Evolutionary conservation across 1,140 invertebrate species (phyloP).

Genomic region (Bathynomus jamesi): DNA sequence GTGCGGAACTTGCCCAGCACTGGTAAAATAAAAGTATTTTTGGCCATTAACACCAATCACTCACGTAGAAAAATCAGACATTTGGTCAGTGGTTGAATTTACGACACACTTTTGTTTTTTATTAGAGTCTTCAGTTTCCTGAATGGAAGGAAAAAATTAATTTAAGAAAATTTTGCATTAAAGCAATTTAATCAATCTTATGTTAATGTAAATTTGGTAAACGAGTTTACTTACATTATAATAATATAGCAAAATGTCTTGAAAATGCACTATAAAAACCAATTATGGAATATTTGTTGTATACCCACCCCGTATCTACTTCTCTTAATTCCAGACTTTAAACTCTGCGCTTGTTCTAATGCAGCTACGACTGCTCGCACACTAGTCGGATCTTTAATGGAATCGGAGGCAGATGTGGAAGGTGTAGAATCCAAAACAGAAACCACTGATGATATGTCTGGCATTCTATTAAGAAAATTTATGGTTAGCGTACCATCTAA

Average conservation of each 20-base stretch:
- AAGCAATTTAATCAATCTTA: no score
- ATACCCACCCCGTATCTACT: background rate
- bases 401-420: conserved; percentile 5
- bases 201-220: no score
- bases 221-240: no score
- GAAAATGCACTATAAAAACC: no score
- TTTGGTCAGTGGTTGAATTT: background rate
- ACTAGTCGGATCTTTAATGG: conserved; percentile 20
- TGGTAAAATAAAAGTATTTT: no score
- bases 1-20: no score
- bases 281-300: no score
- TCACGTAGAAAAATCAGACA: background rate
- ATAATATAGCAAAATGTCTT: no score
- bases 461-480: conserved; percentile 6
- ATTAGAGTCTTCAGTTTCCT: conserved; percentile 22
- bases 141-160: background rate
- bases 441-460: conserved; percentile 20
- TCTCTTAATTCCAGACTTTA: background rate
- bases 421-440: conserved; percentile 18
- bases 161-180: no score
- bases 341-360: conserved; percentile 15
- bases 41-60: no score
- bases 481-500: background rate
- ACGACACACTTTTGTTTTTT: conserved; percentile 18
- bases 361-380: conserved; percentile 26